phyloP scores from a whole-genome alignment of 2,888 invertebrate species.

The Laspeyria flexula region DNA sequence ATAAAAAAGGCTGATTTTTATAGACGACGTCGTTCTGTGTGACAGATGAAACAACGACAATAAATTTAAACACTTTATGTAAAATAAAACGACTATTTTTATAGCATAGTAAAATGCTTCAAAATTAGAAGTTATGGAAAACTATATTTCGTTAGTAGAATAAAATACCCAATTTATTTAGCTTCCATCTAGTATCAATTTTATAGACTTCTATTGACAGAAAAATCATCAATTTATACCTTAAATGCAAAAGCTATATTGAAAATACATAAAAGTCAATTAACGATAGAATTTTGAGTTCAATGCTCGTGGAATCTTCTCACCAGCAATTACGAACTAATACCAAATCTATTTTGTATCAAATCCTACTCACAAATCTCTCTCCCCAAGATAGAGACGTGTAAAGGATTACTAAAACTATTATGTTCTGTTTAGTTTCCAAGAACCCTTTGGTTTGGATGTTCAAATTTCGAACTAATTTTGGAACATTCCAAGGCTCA shows the following conservation, averaged over 20 bases:
- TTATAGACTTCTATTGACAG: conserved; percentile 30
- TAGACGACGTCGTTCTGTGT: conserved; percentile 59
- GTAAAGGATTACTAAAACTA: conserved; percentile 73
- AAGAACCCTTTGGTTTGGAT: conserved; percentile 52
- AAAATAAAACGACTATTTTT: conserved; percentile 69
- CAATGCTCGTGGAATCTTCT: conserved; percentile 15
- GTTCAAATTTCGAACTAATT: conserved; percentile 52
- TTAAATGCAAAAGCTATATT: conserved; percentile 10
- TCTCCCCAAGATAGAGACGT: conserved; percentile 62
- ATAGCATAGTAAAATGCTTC: conserved; percentile 67
- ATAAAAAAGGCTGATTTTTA: conserved; percentile 64
- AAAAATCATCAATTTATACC: conserved; percentile 25
- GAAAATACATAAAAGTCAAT: conserved; percentile 9
- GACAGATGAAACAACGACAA: conserved; percentile 69
- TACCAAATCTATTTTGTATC: conserved; percentile 56
- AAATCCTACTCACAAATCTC: conserved; percentile 66
- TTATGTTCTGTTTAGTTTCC: conserved; percentile 64
- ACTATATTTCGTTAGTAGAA: conserved; percentile 63
- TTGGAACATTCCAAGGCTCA: conserved; percentile 46
- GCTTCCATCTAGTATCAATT: conserved; percentile 35
- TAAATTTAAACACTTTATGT: conserved; percentile 73
- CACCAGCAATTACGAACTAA: conserved; percentile 36
- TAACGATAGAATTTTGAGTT: conserved; percentile 18
- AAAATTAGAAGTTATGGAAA: conserved; percentile 63
- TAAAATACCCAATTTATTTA: conserved; percentile 62